phyloP scores from a whole-genome alignment of 2,888 invertebrate species.

The Andricus quercusramuli region DNA sequence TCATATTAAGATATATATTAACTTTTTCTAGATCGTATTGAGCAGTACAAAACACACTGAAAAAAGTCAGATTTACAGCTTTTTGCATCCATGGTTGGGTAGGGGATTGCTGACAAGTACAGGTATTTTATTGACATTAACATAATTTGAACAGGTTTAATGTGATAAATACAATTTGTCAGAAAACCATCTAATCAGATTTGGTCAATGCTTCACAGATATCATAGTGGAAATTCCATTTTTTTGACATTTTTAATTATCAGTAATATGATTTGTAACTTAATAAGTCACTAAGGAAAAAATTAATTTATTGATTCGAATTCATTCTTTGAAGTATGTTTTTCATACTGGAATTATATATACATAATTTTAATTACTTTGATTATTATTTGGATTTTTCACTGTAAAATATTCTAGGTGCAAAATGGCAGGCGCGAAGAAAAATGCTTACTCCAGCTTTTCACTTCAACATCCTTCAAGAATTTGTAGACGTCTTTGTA shows the following conservation, averaged over 20 bases:
- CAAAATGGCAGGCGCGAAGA: slow-evolving; percentile 69
- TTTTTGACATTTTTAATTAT: too few species aligned
- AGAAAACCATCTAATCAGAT: not conserved
- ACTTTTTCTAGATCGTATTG: slow-evolving; percentile 65
- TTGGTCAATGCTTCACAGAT: not conserved
- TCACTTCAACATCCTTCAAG: slow-evolving; percentile 70
- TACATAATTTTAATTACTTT: too few species aligned
- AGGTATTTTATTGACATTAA: not conserved
- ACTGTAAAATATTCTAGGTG: slow-evolving; percentile 12
- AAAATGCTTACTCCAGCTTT: slow-evolving; percentile 75
- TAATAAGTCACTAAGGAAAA: too few species aligned
- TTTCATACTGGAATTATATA: too few species aligned
- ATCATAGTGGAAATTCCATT: not conserved
- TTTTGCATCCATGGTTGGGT: slow-evolving; percentile 78
- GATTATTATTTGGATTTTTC: not conserved
- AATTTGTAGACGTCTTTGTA: slow-evolving; percentile 61
- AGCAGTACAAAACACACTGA: slow-evolving; percentile 71
- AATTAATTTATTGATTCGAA: too few species aligned
- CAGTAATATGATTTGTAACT: too few species aligned
- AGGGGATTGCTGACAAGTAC: slow-evolving; percentile 21
- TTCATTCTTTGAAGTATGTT: too few species aligned
- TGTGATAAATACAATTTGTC: not conserved
- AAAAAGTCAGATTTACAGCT: slow-evolving; percentile 75
- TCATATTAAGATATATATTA: not conserved
- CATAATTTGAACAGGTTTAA: not conserved